Base-by-base conservation (phyloP, 1,140 invertebrate genomes). In the Euura saliciscinereae region DNA sequence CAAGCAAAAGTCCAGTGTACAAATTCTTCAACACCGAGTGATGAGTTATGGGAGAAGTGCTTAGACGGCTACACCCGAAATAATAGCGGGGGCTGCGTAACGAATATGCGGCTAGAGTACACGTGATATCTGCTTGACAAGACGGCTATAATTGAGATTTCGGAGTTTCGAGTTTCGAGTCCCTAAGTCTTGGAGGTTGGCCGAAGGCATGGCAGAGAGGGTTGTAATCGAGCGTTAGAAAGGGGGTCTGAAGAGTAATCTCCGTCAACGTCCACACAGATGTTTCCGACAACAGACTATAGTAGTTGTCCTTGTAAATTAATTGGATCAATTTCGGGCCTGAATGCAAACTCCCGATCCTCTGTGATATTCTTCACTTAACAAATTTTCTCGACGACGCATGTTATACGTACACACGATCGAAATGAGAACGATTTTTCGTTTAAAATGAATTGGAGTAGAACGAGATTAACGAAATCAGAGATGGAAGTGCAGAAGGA, bases 211-310 rank as follows among this genome's bases (percentile, higher is more conserved):
- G 28, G 28, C 28, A 28, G 28, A 28, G 28, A 8, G 51, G 13
- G 51, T 59, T 59, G 13, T 59, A 59, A 59, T 59, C 13, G 6
- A 59, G 51, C 8, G 51, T 6, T 59, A 59, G 6, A 28, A 28
- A 28, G 28, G 28, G 28, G 28, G 28, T 28, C 28, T 28, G 28
- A 28, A 28, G 28, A 28, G 28, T 28, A 28, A 28, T 59, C 51
- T 59, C 51, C 51, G 51, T 59, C 51, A 59, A 59, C 51, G 51
- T 59, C 13, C 51, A 59, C 51, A 59, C 51, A 59, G 51, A 59
- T 59, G 51, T 59, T 59, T 59, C 13, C 3, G 51, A 59, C 51
- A n/a, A 59, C 51, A 59, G 51, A n/a, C 51, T 59, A 28, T 28
- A 28, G 28, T 28, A 59, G 51, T 59, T 59, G 51, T 59, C 51